Evolutionary conservation across 2,888 invertebrate genomes (phyloP), one percentile per base, ranked within the genome.

Genomic region (Drosophila subsilvestris): DNA sequence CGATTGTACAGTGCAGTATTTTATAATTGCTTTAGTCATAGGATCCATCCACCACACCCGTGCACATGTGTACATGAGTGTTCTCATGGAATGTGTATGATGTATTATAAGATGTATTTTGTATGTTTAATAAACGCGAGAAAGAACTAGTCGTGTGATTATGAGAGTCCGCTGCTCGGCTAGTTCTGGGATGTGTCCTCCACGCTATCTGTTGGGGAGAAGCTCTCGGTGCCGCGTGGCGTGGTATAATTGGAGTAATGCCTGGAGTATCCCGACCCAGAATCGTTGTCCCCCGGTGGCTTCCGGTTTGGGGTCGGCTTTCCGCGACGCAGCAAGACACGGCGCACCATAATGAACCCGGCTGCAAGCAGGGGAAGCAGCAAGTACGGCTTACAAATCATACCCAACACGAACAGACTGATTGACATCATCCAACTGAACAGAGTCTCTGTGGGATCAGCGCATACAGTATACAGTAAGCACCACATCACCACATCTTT

Each of bases 381-480:
- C 56, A 89, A 63, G 14, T 88, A 2, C 8, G 84, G 84, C 63
- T 85, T 83, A 37, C 71, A 86, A 1, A 59, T 73, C 18, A 83
- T 1, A 20, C 75, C 60, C 29, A 89, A 18, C 0, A 50, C 60
- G 37, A 56, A 49, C 27, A 86, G 27, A 9, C 75, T 74, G n/a
- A 63, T 61, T 12, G 59, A 27, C 80, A 88, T 79, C 89, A 85
- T 85, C 3, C 86, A 29, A 1, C 56, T 73, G 25, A 86, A 75
- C 6, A 77, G 0, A 4, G 47, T 17, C 48, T 88, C 89, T 84
- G 69, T 6, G 25, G 43, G 48, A 43, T 17, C 10, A 9, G 29
- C 7, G 7, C 12, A 9, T 10, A 32, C 32, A 48, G n/a, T n/a
- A 9, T 10, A 32, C 32, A 48, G n/a, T n/a, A 48, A 22, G 3